phyloP scores from a whole-genome alignment of 2,888 invertebrate genomes.

The Caenorhabditis sp. region DNA sequence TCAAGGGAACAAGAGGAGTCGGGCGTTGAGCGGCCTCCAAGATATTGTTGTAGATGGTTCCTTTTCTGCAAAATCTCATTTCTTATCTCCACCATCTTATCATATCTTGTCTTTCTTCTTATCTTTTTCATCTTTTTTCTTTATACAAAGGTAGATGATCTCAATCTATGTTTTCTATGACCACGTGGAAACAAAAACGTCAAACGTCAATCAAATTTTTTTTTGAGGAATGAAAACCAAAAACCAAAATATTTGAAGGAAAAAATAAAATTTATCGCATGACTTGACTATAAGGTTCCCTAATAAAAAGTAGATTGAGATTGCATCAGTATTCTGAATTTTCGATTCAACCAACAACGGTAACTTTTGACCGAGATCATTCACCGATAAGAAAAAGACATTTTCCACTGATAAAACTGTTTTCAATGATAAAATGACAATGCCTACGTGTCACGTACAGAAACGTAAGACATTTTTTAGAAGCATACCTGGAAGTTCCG shows the following conservation, averaged over 20 bases:
- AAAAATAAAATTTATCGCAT: no score
- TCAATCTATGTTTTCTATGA: not conserved
- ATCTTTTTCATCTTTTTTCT: slow-evolving; percentile 1
- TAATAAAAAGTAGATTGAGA: no score
- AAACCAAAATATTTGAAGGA: not conserved
- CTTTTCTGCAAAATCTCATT: slow-evolving; percentile 33
- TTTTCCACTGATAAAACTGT: slow-evolving; percentile 11
- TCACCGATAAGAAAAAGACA: no score
- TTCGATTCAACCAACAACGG: no score
- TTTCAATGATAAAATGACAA: not conserved
- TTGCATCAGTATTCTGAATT: slow-evolving; percentile 1
- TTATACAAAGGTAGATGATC: no score
- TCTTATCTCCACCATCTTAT: slow-evolving; percentile 23
- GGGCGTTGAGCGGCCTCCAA: slow-evolving; percentile 61
- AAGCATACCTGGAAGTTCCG: slow-evolving; percentile 22
- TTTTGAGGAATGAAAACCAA: no score
- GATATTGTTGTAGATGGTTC: slow-evolving; percentile 55
- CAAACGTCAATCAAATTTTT: not conserved
- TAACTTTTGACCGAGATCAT: not conserved
- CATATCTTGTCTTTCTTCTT: slow-evolving; percentile 11
- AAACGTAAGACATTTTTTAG: not conserved
- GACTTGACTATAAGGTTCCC: not conserved
- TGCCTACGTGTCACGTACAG: not conserved
- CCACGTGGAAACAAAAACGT: not conserved
- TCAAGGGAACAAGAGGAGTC: slow-evolving; percentile 61